Evolutionary conservation across 2,113 vertebrate genomes (phyloP).

Genomic region (Illadopsis cleaveri): DNA sequence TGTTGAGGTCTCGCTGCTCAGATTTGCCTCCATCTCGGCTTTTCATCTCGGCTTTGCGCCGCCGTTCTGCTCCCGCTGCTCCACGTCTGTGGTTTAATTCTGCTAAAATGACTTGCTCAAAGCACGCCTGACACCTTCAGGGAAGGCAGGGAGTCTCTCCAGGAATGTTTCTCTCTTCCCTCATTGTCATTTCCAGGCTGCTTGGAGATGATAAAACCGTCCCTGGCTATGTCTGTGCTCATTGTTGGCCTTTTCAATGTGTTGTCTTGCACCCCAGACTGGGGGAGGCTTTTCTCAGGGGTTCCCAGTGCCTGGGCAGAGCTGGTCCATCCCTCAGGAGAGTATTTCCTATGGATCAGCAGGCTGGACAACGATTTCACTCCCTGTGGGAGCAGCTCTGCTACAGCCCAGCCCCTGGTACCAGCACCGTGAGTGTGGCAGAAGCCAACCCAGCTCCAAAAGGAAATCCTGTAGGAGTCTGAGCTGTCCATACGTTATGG

Average conservation of each 20-base stretch:
- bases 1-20: neutral
- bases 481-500: fast-evolving
- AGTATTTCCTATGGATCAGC: neutral
- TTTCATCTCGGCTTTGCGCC: neutral
- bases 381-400: neutral
- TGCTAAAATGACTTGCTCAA: neutral
- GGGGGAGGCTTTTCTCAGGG: neutral
- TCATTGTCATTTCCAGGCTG: neutral
- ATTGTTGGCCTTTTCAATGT: neutral
- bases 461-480: fast-evolving
- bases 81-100: neutral
- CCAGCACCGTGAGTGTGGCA: fast-evolving
- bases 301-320: neutral
- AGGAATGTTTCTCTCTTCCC: neutral
- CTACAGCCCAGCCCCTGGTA: neutral
- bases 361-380: neutral
- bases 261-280: neutral
- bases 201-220: neutral
- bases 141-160: constrained; percentile 3
- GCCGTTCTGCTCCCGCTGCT: neutral
- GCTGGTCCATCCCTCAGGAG: neutral
- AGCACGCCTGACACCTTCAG: constrained; percentile 49
- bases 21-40: neutral
- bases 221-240: neutral
- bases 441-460: neutral